Evolutionary conservation across 2,797 vertebrate genomes (phyloP), one percentile per base, ranked within the genome.

Genomic region (Schizopygopsis malacanthus): DNA sequence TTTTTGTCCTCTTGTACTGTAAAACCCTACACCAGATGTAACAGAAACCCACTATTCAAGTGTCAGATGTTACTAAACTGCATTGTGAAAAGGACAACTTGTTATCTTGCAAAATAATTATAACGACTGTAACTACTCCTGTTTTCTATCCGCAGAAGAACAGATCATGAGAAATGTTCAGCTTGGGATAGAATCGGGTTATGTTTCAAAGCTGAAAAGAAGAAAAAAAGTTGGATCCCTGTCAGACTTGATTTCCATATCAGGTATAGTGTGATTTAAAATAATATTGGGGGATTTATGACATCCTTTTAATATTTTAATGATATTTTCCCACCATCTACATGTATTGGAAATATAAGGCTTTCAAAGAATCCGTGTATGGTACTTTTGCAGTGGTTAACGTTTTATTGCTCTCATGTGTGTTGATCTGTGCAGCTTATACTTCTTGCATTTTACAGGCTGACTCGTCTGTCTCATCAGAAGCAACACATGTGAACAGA

Each of bases 1-100:
- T 41, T 84, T 90, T 90, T 92, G 91, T 93, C 93, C 91, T 88
- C 92, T 91, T 92, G 43, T 54, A 76, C 71, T 75, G 56, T 94
- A 93, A 94, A 93, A 85, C 70, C 73, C 84, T 85, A 69, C 25
- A 87, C 77, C 84, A 92, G 88, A 90, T 90, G 89, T 94, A 93
- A 91, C 92, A 90, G 72, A 90, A 94, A 87, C 70, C 50, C 89
- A 91, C 89, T 87, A 90, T 88, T 91, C 78, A 79, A 83, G 87
- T 91, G 88, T 93, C 91, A 89, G 87, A 92, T 87, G 94, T 93
- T 92, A 93, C 79, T 89, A 86, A 88, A 92, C 87, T 82, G 81
- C 91, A 92, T 90, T 89, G 90, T 90, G 88, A 89, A 86, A 89
- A 85, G 83, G 71, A 75, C 22, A 47, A 67, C 84, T 77, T 67